Base-by-base conservation (phyloP, 1,140 invertebrate genomes). In the Trachymyrmex cornetzi region DNA sequence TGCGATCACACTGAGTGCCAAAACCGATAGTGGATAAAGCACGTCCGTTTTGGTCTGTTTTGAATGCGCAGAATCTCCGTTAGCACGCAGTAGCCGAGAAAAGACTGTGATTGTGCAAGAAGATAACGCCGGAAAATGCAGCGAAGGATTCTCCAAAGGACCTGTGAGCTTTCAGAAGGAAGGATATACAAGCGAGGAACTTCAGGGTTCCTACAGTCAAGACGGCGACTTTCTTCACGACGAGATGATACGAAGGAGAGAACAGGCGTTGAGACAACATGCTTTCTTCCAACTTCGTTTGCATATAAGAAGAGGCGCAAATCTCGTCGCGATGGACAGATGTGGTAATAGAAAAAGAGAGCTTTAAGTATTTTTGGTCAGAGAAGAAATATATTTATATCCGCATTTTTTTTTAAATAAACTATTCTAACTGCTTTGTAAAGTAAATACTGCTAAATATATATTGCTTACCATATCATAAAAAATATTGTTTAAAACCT, bases 291-390 rank as follows among this genome's bases (percentile, higher is more conserved):
- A 98, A 94, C 96, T 99, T 61, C 97, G 98, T 87, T 96, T 99
- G 88, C 97, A 98, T 95, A 96, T 99, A 77, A 97, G 97, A 92
- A 96, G 98, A 93, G 99, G 98, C 61, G 97, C 97, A 92, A 98
- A 99, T 94, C 96, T 99, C 91, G 97, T 99, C 30, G 98, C 99
- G 34, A 98, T 98, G 97, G 99, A 99, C 95, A 98, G 99, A 95
- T 98, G 98, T 95, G 99, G 99, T 99, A 95, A 97, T 22, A 44
- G 24, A 3, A 0, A 67, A 22, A 11, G 6, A 71, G 9, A 55
- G 53, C 6, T 44, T 55, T 94, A 55, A 61, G 24, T 3, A 16
- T 48, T 48, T 69, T 64, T 57, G 19, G 24, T 53, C 11, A 11
- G 12, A 59, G 48, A 27, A 55, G 11, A 71, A 77, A 38, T 24